These are phyloP conservation scores for Anagrus nilaparvatae DNA, from an alignment of 1,140 invertebrate species.

Conservation along the genomic window DNA sequence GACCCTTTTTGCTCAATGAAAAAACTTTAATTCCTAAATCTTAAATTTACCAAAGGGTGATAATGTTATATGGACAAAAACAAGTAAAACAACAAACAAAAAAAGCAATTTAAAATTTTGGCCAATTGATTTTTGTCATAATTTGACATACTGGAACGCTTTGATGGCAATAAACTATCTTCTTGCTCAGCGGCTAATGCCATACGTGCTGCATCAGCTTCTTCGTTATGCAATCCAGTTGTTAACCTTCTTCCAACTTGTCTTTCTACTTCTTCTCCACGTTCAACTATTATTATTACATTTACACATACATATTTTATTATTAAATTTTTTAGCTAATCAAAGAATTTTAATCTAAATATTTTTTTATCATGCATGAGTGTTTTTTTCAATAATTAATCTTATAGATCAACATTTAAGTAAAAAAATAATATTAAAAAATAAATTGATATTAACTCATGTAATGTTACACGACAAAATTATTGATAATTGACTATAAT, in stretches of 20 bases:
- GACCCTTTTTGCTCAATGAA: too few species aligned
- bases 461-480: too few species aligned
- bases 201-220: conserved; percentile 44
- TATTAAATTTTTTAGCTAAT: too few species aligned
- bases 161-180: conserved; percentile 67
- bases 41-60: too few species aligned
- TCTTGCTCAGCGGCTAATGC: conserved; percentile 52
- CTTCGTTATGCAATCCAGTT: conserved; percentile 46
- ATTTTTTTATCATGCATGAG: too few species aligned
- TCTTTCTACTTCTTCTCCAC: conserved; percentile 47
- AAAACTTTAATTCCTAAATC: too few species aligned
- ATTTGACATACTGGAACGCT: conserved; percentile 71
- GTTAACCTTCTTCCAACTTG: conserved; percentile 52
- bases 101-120: conserved; percentile 11
- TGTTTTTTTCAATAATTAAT: conserved; percentile 1
- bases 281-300: conserved; percentile 46
- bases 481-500: too few species aligned
- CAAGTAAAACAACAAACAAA: conserved; percentile 5
- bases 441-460: too few species aligned
- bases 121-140: too few species aligned
- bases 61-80: conserved; percentile 4
- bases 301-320: conserved; percentile 24
- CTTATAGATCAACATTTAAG: too few species aligned
- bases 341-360: too few species aligned
- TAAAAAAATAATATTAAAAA: too few species aligned